A percentile compares a stretch with the other conserved stretches of the same genome.
These are phyloP conservation scores for Saturnia japonica DNA, from an alignment of 2,888 invertebrate species.

Conservation along the genomic window DNA sequence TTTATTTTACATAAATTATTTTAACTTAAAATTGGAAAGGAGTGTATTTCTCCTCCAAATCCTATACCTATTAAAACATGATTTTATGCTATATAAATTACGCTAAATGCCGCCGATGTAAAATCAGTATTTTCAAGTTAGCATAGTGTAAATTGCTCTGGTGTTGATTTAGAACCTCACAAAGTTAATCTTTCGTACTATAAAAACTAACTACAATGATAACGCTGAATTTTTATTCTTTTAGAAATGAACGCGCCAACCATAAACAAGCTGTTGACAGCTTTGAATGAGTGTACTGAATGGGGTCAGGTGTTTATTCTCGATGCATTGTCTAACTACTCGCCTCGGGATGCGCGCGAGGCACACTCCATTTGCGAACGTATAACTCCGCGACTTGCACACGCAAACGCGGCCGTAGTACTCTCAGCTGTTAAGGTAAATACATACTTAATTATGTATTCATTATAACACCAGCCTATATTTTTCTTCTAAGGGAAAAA, in stretches of 20 bases:
- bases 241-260: slow-evolving; percentile 97
- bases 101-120: too few relatives aligned
- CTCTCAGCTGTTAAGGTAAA: slow-evolving; percentile 97
- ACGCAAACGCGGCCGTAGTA: slow-evolving; percentile 99
- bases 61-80: too few relatives aligned
- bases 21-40: background rate
- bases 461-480: too few relatives aligned
- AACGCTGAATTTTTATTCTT: background rate
- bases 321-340: slow-evolving; percentile 98
- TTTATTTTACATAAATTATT: background rate
- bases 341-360: slow-evolving; percentile 97
- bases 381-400: slow-evolving; percentile 97
- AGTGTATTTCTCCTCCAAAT: too few relatives aligned
- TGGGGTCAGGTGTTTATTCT: slow-evolving; percentile 99
- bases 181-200: too few relatives aligned
- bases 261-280: slow-evolving; percentile 98
- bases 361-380: slow-evolving; percentile 99
- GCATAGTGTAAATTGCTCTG: too few relatives aligned
- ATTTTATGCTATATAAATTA: too few relatives aligned
- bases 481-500: too few relatives aligned
- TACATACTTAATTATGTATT: background rate
- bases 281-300: slow-evolving; percentile 99
- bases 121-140: too few relatives aligned
- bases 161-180: too few relatives aligned
- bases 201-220: too few relatives aligned